Base-by-base conservation (phyloP, 2,113 vertebrate species). In the Cygnus buccinator region DNA sequence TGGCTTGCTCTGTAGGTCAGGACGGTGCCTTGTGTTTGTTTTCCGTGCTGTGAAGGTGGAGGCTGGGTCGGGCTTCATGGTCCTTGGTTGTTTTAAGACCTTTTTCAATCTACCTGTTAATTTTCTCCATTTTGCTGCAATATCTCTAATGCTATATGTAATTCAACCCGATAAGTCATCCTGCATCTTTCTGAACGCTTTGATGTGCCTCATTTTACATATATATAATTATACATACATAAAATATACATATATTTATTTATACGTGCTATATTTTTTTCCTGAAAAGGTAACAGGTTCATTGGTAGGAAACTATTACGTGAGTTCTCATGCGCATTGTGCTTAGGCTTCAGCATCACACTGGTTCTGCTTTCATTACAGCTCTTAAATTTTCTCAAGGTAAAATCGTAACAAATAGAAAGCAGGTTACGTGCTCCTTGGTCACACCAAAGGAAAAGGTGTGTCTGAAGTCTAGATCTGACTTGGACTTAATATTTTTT, bases 301-400 rank as follows among this genome's bases (percentile, higher is more conserved):
- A 3, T 39, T 3, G 1, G 6, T 29, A 57, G 43, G 63, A 84
- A 72, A 63, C 18, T 44, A 18, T 43, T 72, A 39, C 1, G 0
- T 55, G 46, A 72, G 13, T 17, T 76, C 67, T 55, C 0, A 0
- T 13, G 10, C 4, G 26, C 44, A 0, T 4, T 66, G 22, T 18
- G 23, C 59, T 78, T 63, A 25, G 61, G 78, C 18, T 63, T 68
- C 41, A 37, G 6, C 22, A 16, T 59, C n/a, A 4, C 12, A 6
- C 18, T 9, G 8, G 31, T 81, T 84, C 44, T 78, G 70, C 37
- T 89, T 78, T 81, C 6, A 1, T 67, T 78, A 21, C 55, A 68
- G 54, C 50, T 66, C 18, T 13, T 81, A 13, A 72, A 13, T 35
- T n/a, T 81, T 71, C 14, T 81, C 12, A 5, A 28, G 12, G 25